phyloP scores from a whole-genome alignment of 2,113 vertebrate species.

The Glaucomys volans region DNA sequence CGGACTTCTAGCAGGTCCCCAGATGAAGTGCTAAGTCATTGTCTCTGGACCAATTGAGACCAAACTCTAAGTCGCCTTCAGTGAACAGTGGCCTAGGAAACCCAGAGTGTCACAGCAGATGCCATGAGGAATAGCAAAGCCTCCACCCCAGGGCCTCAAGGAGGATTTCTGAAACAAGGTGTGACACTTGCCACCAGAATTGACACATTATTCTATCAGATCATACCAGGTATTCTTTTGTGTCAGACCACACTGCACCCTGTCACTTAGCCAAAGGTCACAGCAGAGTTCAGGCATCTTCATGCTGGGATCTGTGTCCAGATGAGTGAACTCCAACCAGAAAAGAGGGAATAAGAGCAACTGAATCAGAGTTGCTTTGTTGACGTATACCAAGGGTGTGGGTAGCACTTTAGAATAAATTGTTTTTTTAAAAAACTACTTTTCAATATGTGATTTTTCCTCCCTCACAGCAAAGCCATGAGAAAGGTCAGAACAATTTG shows the following conservation, averaged over 20 bases:
- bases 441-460: not conserved
- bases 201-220: too few species aligned
- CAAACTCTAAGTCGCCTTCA: not conserved
- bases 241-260: not conserved
- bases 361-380: not conserved
- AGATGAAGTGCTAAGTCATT: not conserved
- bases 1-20: not conserved
- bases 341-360: not conserved
- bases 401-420: not conserved
- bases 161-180: not conserved
- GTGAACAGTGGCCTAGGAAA: not conserved
- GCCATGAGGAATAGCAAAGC: not conserved
- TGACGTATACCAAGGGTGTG: not conserved
- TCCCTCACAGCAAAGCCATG: not conserved
- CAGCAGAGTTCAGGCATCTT: not conserved
- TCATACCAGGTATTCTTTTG: not conserved
- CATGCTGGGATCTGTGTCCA: not conserved
- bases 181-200: not conserved
- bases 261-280: not conserved
- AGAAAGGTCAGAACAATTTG: not conserved
- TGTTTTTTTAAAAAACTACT: not conserved
- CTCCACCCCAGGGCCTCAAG: not conserved
- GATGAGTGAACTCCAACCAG: not conserved
- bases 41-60: not conserved
- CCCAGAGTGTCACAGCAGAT: not conserved